Evolutionary conservation across 2,113 vertebrate species (phyloP).

Genomic region (Ammodytes dubius): DNA sequence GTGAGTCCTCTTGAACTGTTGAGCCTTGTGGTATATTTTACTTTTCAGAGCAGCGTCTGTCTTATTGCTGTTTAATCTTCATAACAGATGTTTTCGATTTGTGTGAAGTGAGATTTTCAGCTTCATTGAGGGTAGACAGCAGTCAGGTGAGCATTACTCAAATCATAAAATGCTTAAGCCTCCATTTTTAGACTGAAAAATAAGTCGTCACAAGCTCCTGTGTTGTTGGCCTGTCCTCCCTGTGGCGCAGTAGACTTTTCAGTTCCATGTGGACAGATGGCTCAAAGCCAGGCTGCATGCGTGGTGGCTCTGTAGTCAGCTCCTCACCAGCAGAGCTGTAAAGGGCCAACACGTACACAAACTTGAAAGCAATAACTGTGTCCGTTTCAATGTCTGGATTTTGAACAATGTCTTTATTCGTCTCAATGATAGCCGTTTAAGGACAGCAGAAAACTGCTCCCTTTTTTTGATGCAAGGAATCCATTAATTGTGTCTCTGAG

Average conservation of each 20-base stretch:
- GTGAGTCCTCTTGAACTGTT: conserved; percentile 1
- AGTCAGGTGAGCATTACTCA: conserved; percentile 38
- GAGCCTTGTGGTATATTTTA: conserved; percentile 31
- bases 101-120: conserved; percentile 39
- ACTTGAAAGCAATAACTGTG: conserved; percentile 27
- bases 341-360: conserved; percentile 42
- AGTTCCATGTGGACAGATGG: conserved; percentile 76
- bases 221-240: conserved; percentile 60
- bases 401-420: background rate
- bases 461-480: background rate
- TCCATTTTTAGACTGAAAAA: conserved; percentile 42
- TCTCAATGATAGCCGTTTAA: conserved; percentile 12
- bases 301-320: conserved; percentile 62
- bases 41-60: conserved; percentile 45
- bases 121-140: conserved; percentile 40
- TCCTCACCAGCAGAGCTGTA: conserved; percentile 37
- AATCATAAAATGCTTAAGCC: conserved; percentile 26
- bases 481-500: background rate
- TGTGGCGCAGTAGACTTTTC: conserved; percentile 78
- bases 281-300: conserved; percentile 69
- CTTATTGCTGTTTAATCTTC: conserved; percentile 42
- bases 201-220: conserved; percentile 36
- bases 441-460: conserved; percentile 1
- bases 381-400: background rate
- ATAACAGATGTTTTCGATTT: conserved; percentile 56